Percentiles rank a stretch among this genome's conserved stretches.
Evolutionary conservation across 2,888 invertebrate genomes (phyloP).

Genomic region (Tachystola acroxantha): DNA sequence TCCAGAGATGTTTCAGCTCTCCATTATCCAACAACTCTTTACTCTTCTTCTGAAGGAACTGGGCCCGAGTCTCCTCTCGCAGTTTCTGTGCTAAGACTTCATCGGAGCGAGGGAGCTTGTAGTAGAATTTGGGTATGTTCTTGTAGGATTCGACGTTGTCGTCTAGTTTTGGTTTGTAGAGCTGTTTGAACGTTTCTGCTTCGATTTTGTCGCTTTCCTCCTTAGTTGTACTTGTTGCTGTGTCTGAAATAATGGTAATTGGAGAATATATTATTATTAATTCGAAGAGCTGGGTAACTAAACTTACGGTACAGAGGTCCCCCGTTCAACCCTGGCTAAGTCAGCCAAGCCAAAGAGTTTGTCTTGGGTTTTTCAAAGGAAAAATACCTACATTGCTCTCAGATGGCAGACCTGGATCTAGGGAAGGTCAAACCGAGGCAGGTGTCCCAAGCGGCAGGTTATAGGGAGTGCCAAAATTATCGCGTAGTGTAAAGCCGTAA

Average conservation of each 20-base stretch:
- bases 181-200: conserved; percentile 73
- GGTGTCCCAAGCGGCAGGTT: too few species aligned
- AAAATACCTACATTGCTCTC: too few species aligned
- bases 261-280: too few species aligned
- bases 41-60: conserved; percentile 91
- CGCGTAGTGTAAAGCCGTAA: too few species aligned
- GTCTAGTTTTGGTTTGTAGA: conserved; percentile 72
- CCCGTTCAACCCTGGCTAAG: too few species aligned
- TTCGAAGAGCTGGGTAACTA: too few species aligned
- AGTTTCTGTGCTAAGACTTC: conserved; percentile 88
- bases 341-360: too few species aligned
- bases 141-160: conserved; percentile 72
- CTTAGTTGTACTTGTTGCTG: conserved; percentile 54
- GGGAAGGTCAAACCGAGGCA: too few species aligned
- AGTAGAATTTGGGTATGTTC: conserved; percentile 86
- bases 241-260: conserved; percentile 35
- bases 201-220: conserved; percentile 69
- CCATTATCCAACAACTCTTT: conserved; percentile 91
- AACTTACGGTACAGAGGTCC: background rate
- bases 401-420: too few species aligned
- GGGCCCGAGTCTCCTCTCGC: conserved; percentile 92
- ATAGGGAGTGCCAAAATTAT: too few species aligned
- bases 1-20: conserved; percentile 92
- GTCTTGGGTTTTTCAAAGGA: too few species aligned
- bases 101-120: conserved; percentile 86